phyloP scores from a whole-genome alignment of 1,140 invertebrate genomes.

The Hermetia illucens region DNA sequence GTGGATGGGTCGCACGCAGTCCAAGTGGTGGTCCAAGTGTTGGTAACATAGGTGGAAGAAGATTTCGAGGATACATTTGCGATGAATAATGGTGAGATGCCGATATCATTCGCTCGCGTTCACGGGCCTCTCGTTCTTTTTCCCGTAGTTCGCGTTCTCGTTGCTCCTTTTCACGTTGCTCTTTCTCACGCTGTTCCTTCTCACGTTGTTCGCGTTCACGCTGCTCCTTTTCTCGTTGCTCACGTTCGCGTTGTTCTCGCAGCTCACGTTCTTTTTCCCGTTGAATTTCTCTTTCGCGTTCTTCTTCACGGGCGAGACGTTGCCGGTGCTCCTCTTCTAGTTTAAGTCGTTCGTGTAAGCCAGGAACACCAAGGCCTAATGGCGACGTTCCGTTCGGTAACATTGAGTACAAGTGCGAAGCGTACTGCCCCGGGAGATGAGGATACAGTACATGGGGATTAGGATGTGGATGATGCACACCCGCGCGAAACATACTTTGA shows the following conservation, averaged over 20 bases:
- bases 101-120: constrained; percentile 21
- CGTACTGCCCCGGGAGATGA: constrained; percentile 39
- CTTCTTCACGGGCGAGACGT: constrained; percentile 38
- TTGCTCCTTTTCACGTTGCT: constrained; percentile 18
- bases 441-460: constrained; percentile 28
- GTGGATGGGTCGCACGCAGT: constrained; percentile 17
- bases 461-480: constrained; percentile 25
- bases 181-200: constrained; percentile 18
- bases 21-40: constrained; percentile 17
- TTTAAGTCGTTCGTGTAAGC: constrained; percentile 47
- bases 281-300: constrained; percentile 39
- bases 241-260: constrained; percentile 25
- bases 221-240: constrained; percentile 27
- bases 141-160: constrained; percentile 16
- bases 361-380: constrained; percentile 33
- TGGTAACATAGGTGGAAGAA: constrained; percentile 25
- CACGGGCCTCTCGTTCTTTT: constrained; percentile 20
- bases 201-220: constrained; percentile 13
- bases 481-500: constrained; percentile 44
- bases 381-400: constrained; percentile 38
- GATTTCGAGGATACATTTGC: constrained; percentile 23
- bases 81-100: constrained; percentile 28
- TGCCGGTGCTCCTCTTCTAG: constrained; percentile 51
- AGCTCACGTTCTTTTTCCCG: constrained; percentile 34
- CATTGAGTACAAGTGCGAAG: constrained; percentile 39